phyloP scores from a whole-genome alignment of 2,113 vertebrate species.

The Siniperca knerii region DNA sequence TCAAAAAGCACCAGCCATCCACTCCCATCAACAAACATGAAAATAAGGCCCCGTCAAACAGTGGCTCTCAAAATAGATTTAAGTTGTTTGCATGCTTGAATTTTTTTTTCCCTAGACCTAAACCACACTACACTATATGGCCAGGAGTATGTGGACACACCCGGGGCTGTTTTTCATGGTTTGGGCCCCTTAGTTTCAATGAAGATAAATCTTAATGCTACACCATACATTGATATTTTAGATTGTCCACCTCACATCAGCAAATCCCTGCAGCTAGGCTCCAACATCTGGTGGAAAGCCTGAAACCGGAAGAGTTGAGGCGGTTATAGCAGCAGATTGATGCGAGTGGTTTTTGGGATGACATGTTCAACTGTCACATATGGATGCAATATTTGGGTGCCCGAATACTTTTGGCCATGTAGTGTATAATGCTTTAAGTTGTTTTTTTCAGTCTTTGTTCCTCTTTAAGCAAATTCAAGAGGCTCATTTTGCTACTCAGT shows the following conservation, averaged over 20 bases:
- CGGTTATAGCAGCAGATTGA: too few species aligned
- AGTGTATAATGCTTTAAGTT: too few species aligned
- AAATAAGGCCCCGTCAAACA: not conserved
- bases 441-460: too few species aligned
- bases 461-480: too few species aligned
- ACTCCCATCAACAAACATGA: not conserved
- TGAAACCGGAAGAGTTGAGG: too few species aligned
- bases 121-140: not conserved
- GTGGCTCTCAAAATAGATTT: conserved; percentile 8
- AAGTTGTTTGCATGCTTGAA: not conserved
- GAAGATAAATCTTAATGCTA: too few species aligned
- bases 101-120: not conserved
- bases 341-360: too few species aligned
- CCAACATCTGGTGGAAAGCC: too few species aligned
- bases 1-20: conserved; percentile 15
- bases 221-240: not conserved
- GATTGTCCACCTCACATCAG: not conserved
- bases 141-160: not conserved
- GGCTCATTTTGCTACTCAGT: too few species aligned
- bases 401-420: too few species aligned
- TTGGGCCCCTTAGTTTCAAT: not conserved
- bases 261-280: not conserved
- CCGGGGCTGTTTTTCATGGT: not conserved
- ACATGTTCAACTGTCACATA: too few species aligned
- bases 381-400: too few species aligned